phyloP scores from a whole-genome alignment of 2,113 vertebrate genomes.

The Tyto alba region DNA sequence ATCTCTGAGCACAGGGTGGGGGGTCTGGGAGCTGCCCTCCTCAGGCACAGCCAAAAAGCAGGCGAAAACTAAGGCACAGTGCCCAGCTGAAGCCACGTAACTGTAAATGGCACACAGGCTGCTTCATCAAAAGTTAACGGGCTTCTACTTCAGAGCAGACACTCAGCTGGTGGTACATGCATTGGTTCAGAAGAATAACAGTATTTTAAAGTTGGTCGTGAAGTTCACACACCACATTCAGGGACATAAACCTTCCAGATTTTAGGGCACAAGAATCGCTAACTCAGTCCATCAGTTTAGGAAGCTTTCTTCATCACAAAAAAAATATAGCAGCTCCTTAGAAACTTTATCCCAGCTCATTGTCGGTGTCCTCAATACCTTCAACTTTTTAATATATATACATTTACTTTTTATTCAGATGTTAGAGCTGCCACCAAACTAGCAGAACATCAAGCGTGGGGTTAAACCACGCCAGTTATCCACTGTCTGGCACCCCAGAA shows the following conservation, averaged over 20 bases:
- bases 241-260: neutral
- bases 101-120: neutral
- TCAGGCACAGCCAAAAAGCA: neutral
- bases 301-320: neutral
- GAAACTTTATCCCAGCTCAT: neutral
- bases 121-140: neutral
- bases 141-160: neutral
- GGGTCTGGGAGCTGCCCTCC: fast-evolving
- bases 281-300: neutral
- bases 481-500: neutral
- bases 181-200: neutral
- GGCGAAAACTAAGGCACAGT: fast-evolving
- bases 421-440: neutral
- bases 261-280: neutral
- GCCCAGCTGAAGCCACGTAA: neutral
- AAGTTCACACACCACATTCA: neutral
- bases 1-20: neutral
- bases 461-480: neutral
- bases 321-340: neutral
- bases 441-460: neutral
- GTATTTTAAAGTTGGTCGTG: neutral
- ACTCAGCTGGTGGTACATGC: neutral
- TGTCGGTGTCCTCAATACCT: neutral
- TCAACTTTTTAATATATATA: fast-evolving
- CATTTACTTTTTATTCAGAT: neutral